A percentile compares a stretch with the other conserved stretches of the same genome.
These are phyloP conservation scores for Acanthopleura granulata DNA, from an alignment of 2,888 invertebrate species.

Conservation along the genomic window DNA sequence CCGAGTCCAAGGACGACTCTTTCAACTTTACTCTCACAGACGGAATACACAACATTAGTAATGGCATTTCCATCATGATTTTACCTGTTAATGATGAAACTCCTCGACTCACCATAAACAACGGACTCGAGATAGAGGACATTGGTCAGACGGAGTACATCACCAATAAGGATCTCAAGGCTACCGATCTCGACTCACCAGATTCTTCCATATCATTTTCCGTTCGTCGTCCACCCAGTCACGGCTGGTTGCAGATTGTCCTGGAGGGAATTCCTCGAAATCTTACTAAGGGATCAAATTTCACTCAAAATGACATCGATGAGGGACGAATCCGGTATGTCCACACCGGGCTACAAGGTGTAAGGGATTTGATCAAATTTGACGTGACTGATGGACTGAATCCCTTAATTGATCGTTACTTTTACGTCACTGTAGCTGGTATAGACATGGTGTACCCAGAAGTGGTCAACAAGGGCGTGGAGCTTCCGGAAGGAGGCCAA, in stretches of 20 bases:
- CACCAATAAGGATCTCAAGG: conserved; percentile 59
- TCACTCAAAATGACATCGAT: conserved; percentile 68
- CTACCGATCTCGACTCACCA: conserved; percentile 66
- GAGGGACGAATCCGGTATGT: conserved; percentile 57
- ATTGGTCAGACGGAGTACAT: conserved; percentile 60
- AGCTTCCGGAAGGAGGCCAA: conserved; percentile 65
- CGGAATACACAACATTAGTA: conserved; percentile 62
- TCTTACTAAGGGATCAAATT: conserved; percentile 62
- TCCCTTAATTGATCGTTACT: conserved; percentile 64
- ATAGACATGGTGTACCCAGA: conserved; percentile 64
- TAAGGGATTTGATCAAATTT: conserved; percentile 67
- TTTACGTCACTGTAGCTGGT: conserved; percentile 66
- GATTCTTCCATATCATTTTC: conserved; percentile 62
- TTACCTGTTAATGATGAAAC: conserved; percentile 69
- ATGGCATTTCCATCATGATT: conserved; percentile 62
- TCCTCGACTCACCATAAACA: conserved; percentile 65
- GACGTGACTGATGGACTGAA: conserved; percentile 69
- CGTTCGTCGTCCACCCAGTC: conserved; percentile 59
- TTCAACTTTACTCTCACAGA: conserved; percentile 65
- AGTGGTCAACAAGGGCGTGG: conserved; percentile 64
- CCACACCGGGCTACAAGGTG: conserved; percentile 63
- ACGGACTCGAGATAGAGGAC: conserved; percentile 65
- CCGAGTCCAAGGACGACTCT: conserved; percentile 64
- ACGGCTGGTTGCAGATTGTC: conserved; percentile 57
- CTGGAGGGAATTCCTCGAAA: conserved; percentile 43